Evolutionary conservation across 2,888 invertebrate genomes (phyloP).

Genomic region (Galerucella pusilla): DNA sequence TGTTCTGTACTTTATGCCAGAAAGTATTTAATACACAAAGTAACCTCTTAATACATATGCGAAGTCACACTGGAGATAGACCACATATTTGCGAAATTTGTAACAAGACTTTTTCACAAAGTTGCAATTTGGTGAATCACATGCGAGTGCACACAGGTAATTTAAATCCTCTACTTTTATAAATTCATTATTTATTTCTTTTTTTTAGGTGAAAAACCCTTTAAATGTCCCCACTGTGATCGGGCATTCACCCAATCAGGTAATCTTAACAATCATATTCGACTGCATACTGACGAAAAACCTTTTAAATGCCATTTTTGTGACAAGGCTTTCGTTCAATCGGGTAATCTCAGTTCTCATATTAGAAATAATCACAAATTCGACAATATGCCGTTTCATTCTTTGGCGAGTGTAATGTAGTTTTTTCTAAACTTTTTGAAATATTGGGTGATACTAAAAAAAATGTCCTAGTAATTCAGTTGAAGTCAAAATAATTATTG

Average conservation of each 20-base stretch:
- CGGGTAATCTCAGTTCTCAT: constrained; percentile 63
- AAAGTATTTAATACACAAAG: constrained; percentile 60
- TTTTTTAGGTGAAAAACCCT: constrained; percentile 58
- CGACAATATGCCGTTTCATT: constrained; percentile 16
- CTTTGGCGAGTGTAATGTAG: constrained; percentile 17
- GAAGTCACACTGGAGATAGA: constrained; percentile 62
- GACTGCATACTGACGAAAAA: constrained; percentile 63
- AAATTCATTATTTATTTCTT: constrained; percentile 1
- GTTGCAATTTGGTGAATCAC: constrained; percentile 64
- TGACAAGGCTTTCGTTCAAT: constrained; percentile 63
- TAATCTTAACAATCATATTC: constrained; percentile 63
- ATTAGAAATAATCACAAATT: constrained; percentile 62
- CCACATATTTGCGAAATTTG: constrained; percentile 62
- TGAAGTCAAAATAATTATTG: too few relatives aligned
- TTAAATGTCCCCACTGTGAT: constrained; percentile 64
- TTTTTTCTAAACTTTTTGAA: constrained; percentile 9
- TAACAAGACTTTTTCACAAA: constrained; percentile 62
- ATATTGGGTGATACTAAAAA: constrained; percentile 5
- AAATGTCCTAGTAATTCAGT: not conserved
- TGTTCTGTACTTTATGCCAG: constrained; percentile 56
- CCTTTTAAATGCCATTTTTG: constrained; percentile 64
- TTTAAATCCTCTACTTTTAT: not conserved
- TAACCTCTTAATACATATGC: constrained; percentile 62
- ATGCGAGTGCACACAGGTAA: constrained; percentile 62
- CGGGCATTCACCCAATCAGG: constrained; percentile 64